Evolutionary conservation across 2,888 invertebrate species (phyloP).

Genomic region (Cryptophagus acutangulus): DNA sequence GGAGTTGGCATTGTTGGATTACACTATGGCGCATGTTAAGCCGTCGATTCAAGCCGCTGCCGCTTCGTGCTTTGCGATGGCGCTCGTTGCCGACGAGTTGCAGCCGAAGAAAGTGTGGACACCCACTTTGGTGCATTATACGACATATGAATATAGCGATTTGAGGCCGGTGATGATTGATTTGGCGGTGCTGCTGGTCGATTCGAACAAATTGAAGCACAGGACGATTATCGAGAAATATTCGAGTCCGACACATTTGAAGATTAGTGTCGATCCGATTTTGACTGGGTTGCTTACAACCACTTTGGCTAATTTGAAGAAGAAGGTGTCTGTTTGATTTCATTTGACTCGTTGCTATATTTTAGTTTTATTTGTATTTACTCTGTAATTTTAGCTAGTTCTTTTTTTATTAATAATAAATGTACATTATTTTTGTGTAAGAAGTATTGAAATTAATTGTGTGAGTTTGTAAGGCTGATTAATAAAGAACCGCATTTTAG

Average conservation of each 20-base stretch:
- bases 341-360: neutral
- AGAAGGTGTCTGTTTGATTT: neutral
- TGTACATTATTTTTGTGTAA: conserved; percentile 4
- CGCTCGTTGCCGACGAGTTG: conserved; percentile 52
- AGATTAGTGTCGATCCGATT: conserved; percentile 59
- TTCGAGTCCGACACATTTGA: conserved; percentile 53
- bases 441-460: conserved; percentile 1
- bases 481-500: conserved; percentile 1
- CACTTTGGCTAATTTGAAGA: neutral
- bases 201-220: conserved; percentile 65
- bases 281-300: conserved; percentile 18
- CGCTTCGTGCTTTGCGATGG: conserved; percentile 67
- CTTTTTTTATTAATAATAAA: conserved; percentile 1
- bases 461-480: neutral
- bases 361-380: neutral
- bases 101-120: conserved; percentile 61
- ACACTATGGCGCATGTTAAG: conserved; percentile 68
- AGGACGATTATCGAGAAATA: conserved; percentile 69
- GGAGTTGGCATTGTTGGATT: conserved; percentile 78
- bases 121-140: conserved; percentile 68
- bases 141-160: conserved; percentile 65
- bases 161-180: conserved; percentile 64
- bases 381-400: conserved; percentile 1
- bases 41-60: conserved; percentile 84
- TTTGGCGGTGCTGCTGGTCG: conserved; percentile 64